A percentile compares a stretch with the other conserved stretches of the same genome.
Conservation (phyloP, 37 sponge, comb jelly and placozoan genomes). For the Halisarca cf. caerulea region DNA sequence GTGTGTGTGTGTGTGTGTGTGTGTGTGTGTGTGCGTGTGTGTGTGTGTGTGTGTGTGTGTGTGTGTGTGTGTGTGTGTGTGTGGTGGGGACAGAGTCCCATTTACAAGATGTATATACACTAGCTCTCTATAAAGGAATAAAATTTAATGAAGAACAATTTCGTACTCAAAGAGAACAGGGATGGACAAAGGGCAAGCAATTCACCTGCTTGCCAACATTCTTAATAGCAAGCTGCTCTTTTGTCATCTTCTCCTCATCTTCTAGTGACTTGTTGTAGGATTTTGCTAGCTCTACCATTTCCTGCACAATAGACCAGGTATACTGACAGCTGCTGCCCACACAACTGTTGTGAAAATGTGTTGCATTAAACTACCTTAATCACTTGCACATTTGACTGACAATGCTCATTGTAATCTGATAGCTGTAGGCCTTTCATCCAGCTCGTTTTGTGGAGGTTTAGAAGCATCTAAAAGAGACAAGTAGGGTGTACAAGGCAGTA, state of each 20-base stretch:
- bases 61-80: too few relatives aligned
- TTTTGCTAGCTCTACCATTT: constrained; percentile 93
- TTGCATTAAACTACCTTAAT: constrained; percentile 55
- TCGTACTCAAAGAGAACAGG: too few relatives aligned
- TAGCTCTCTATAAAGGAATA: too few relatives aligned
- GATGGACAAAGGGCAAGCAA: too few relatives aligned
- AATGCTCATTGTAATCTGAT: constrained; percentile 85
- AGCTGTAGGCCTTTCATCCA: constrained; percentile 96
- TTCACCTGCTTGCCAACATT: constrained; percentile 96
- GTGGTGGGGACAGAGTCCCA: too few relatives aligned
- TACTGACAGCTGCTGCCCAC: neutral
- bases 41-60: too few relatives aligned
- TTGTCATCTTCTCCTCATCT: constrained; percentile 92
- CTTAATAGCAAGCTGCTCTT: constrained; percentile 92
- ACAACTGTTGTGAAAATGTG: neutral
- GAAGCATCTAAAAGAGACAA: constrained; percentile 77
- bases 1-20: too few relatives aligned
- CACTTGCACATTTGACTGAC: constrained; percentile 75
- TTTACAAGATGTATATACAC: too few relatives aligned
- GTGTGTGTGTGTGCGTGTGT: too few relatives aligned
- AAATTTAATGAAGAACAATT: too few relatives aligned
- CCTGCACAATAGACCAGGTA: constrained; percentile 35
- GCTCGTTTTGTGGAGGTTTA: constrained; percentile 95
- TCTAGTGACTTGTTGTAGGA: constrained; percentile 91
- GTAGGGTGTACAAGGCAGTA: neutral